A percentile compares a stretch with the other conserved stretches of the same genome.
Conservation (phyloP, 2,113 vertebrate genomes). For the Drymodes brunneopygia region DNA sequence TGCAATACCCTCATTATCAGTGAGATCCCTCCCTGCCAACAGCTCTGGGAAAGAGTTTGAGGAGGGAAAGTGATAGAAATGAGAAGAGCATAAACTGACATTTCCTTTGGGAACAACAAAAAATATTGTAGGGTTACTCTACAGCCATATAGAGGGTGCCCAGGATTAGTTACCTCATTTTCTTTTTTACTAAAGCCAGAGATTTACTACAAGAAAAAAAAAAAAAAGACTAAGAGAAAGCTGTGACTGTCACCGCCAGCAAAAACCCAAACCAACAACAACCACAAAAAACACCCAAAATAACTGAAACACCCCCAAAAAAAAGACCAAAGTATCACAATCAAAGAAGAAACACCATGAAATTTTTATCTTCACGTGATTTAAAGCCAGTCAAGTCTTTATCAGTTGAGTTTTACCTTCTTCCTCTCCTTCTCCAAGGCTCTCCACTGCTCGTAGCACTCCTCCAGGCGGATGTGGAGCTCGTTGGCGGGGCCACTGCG, state of each 20-base stretch:
- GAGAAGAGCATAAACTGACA: background rate
- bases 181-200: background rate
- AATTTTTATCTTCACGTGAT: background rate
- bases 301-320: too few species aligned
- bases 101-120: background rate
- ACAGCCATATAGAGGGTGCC: accelerated
- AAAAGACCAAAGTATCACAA: background rate
- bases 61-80: background rate
- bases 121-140: background rate
- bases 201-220: background rate
- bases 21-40: background rate
- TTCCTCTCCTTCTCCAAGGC: constrained; percentile 81
- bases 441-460: constrained; percentile 80
- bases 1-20: background rate
- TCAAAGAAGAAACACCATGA: accelerated
- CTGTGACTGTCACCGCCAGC: accelerated
- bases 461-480: constrained; percentile 74
- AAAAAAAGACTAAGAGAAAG: background rate
- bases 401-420: constrained; percentile 62
- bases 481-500: constrained; percentile 65
- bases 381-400: background rate
- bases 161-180: background rate
- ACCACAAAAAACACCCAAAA: background rate
- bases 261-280: background rate
- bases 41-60: background rate